Percentiles rank a stretch among this genome's conserved stretches.
These are phyloP conservation scores for Corythoichthys intestinalis DNA, from an alignment of 2,113 vertebrate genomes.

Conservation along the genomic window DNA sequence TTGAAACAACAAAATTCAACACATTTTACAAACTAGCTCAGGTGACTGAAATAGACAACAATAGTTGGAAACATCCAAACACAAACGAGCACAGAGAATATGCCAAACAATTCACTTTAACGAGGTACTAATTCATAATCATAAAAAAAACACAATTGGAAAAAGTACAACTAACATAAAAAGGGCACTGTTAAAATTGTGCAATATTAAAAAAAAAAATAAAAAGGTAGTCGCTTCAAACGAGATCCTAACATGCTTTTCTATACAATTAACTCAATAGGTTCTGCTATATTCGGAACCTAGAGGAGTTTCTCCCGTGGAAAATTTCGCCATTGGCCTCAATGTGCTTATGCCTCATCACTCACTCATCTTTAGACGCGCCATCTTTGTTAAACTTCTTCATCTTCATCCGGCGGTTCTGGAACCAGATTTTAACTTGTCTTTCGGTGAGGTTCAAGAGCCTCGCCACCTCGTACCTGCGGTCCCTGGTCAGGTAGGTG, in stretches of 20 bases:
- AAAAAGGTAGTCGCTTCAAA: conserved; percentile 84
- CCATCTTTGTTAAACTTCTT: conserved; percentile 97
- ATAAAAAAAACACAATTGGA: conserved; percentile 60
- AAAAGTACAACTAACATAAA: conserved; percentile 51
- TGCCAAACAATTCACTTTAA: conserved; percentile 73
- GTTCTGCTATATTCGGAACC: conserved; percentile 59
- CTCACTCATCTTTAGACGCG: conserved; percentile 85
- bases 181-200: conserved; percentile 81
- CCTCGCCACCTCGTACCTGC: conserved; percentile 92
- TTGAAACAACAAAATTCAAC: conserved; percentile 50
- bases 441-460: conserved; percentile 91
- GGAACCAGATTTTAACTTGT: conserved; percentile 99
- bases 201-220: conserved; percentile 68
- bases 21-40: conserved; percentile 56
- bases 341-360: conserved; percentile 19
- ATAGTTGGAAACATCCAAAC: conserved; percentile 83
- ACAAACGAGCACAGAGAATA: conserved; percentile 82
- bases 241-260: conserved; percentile 64
- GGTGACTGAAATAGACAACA: conserved; percentile 80
- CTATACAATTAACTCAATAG: conserved; percentile 53
- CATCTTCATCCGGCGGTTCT: conserved; percentile 98
- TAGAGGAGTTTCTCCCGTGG: conserved; percentile 42
- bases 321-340: conserved; percentile 43
- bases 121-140: conserved; percentile 78
- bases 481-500: conserved; percentile 97